Conservation (phyloP, 2,888 invertebrate species). For the Gisinianus flammeolus region DNA sequence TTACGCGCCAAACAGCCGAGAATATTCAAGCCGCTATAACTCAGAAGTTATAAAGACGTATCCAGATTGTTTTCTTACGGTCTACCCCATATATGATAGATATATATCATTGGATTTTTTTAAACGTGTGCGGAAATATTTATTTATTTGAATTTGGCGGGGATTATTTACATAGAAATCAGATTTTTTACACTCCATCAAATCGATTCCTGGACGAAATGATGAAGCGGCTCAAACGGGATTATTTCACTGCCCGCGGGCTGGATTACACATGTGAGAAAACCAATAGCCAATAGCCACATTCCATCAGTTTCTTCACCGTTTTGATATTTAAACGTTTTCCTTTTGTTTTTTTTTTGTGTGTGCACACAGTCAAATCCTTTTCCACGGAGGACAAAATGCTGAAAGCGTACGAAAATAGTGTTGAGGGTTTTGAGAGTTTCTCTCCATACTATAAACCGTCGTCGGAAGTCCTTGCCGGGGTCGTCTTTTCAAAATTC, state of each 20-base stretch:
- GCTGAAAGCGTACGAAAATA: conserved; percentile 12
- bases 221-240: conserved; percentile 46
- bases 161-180: conserved; percentile 45
- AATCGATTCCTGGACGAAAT: conserved; percentile 40
- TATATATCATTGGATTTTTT: not conserved
- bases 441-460: conserved; percentile 10
- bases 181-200: conserved; percentile 53
- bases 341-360: too few relatives aligned
- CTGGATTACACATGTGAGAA: conserved; percentile 50
- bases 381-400: conserved; percentile 60
- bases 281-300: not conserved
- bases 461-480: conserved; percentile 42
- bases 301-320: not conserved
- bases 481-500: conserved; percentile 47
- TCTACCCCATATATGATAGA: too few relatives aligned
- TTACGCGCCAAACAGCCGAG: not conserved
- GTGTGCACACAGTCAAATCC: conserved; percentile 3
- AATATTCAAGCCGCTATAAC: too few relatives aligned
- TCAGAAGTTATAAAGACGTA: too few relatives aligned
- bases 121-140: not conserved
- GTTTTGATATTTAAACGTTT: not conserved
- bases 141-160: too few relatives aligned
- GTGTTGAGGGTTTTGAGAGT: not conserved
- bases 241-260: conserved; percentile 43
- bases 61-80: too few relatives aligned